A percentile compares a stretch with the other conserved stretches of the same genome.
Evolutionary conservation across 92 coral and sea anemone genomes (phyloP).

Genomic region (Diadumene lineata): DNA sequence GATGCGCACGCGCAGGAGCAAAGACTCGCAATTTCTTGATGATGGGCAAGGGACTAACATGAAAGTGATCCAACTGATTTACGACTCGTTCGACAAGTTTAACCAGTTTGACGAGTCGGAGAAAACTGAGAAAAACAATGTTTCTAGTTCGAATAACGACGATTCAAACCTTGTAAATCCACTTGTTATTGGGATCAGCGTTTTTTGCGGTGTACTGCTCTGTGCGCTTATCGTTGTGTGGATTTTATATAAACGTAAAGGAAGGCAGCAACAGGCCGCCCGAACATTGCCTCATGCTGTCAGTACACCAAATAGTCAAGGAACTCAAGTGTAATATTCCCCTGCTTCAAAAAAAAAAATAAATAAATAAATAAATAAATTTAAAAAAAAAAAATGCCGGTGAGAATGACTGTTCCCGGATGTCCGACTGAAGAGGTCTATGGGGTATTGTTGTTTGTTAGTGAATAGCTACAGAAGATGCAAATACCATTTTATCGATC

Average conservation of each 20-base stretch:
- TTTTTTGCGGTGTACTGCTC: constrained; percentile 70
- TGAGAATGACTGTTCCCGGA: no score
- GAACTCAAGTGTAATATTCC: not conserved
- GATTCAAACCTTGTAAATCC: constrained; percentile 76
- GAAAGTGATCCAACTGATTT: constrained; percentile 66
- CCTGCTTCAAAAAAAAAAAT: no score
- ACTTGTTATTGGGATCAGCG: constrained; percentile 86
- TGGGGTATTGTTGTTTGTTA: no score
- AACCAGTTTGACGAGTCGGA: not conserved
- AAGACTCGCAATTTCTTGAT: constrained; percentile 30
- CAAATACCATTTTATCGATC: no score
- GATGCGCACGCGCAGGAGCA: constrained; percentile 21
- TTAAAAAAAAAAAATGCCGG: no score
- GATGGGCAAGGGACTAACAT: constrained; percentile 78
- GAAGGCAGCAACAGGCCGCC: constrained; percentile 44
- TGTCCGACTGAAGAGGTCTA: no score
- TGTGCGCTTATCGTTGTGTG: constrained; percentile 73
- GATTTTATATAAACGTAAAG: constrained; percentile 80
- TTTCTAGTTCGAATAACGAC: constrained; percentile 4
- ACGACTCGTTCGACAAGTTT: constrained; percentile 40
- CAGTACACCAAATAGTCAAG: constrained; percentile 12
- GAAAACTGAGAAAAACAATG: constrained; percentile 15
- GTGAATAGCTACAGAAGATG: no score
- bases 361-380: no score
- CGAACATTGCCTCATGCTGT: constrained; percentile 17